Conservation (phyloP, 2,113 vertebrate genomes). For the Gobio gobio region DNA sequence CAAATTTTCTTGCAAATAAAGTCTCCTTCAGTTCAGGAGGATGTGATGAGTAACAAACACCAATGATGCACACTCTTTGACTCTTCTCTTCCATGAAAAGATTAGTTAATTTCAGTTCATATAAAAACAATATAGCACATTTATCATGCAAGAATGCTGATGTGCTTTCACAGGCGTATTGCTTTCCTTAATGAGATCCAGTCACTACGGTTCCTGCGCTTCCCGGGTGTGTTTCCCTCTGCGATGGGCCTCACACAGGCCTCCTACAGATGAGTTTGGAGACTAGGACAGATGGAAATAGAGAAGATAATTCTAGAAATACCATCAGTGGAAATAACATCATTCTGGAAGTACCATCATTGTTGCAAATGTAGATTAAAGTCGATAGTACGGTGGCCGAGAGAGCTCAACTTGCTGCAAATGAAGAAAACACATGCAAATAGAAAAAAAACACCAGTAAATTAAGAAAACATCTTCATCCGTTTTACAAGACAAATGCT, state of each 20-base stretch:
- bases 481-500: no score
- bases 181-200: constrained; percentile 67
- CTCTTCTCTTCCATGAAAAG: constrained; percentile 42
- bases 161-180: constrained; percentile 69
- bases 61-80: constrained; percentile 10
- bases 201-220: constrained; percentile 55
- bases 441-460: no score
- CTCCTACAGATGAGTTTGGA: constrained; percentile 41
- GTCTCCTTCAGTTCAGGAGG: neutral
- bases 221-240: constrained; percentile 54
- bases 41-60: constrained; percentile 27
- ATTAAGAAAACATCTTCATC: no score
- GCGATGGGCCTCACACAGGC: constrained; percentile 32
- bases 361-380: neutral
- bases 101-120: constrained; percentile 44
- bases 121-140: constrained; percentile 63
- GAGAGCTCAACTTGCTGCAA: no score
- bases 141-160: constrained; percentile 71
- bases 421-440: no score
- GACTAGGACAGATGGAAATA: neutral
- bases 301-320: constrained; percentile 13
- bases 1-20: neutral
- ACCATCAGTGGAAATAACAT: neutral
- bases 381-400: no score
- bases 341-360: neutral